phyloP scores from a whole-genome alignment of 2,797 vertebrate species.

The Nannoperca obscura region DNA sequence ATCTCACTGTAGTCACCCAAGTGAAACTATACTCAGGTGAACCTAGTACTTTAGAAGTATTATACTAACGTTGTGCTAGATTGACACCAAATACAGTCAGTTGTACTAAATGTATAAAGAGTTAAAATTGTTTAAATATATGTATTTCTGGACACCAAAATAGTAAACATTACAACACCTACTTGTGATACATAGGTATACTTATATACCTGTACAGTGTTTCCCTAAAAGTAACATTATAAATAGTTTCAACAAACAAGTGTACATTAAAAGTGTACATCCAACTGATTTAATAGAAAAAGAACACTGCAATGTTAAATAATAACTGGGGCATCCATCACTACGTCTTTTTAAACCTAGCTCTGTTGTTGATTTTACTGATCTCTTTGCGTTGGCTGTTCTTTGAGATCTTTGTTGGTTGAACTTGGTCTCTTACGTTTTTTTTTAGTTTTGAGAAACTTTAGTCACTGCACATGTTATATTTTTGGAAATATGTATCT shows the following conservation, averaged over 20 bases:
- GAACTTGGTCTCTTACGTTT: not conserved
- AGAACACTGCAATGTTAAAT: not conserved
- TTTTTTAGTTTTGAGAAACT: not conserved
- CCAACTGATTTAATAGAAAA: not conserved
- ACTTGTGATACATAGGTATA: not conserved
- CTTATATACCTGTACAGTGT: not conserved
- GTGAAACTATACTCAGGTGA: not conserved
- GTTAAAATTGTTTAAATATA: not conserved
- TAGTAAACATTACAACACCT: not conserved
- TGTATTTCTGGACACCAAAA: not conserved
- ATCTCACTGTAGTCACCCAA: not conserved
- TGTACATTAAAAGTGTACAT: not conserved
- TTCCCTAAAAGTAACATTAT: too few species aligned
- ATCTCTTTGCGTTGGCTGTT: not conserved
- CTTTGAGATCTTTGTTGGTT: not conserved
- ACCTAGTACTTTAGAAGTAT: not conserved
- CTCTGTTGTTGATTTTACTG: not conserved
- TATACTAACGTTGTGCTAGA: not conserved
- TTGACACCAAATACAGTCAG: not conserved
- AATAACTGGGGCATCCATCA: not conserved
- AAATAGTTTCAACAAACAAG: not conserved
- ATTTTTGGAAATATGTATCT: slow-evolving; percentile 14
- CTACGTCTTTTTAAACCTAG: not conserved
- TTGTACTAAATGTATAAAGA: not conserved
- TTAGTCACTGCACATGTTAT: not conserved